Conservation (phyloP, 30 jellyfish, hydroid and myxozoan species). For the Pseudorhiza aurosa region DNA sequence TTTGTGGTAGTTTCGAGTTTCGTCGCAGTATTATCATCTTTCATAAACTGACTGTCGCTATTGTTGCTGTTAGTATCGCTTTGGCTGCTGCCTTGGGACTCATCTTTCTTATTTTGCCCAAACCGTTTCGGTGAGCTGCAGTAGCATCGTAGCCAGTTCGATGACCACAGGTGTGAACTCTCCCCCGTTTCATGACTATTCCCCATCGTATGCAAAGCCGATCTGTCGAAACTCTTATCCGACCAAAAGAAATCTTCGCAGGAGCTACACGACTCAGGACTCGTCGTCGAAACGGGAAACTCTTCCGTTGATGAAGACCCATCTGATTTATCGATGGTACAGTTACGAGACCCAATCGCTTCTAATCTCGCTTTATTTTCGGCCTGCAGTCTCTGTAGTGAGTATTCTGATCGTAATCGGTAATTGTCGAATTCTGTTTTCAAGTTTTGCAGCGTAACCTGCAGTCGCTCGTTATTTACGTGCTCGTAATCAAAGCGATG, state of each 20-base stretch:
- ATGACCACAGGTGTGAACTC: conserved; percentile 90
- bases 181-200: conserved; percentile 53
- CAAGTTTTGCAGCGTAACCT: conserved; percentile 61
- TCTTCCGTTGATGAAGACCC: conserved; percentile 57
- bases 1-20: background rate
- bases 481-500: conserved; percentile 93
- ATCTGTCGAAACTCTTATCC: conserved; percentile 60
- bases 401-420: conserved; percentile 85
- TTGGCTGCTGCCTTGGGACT: conserved; percentile 38
- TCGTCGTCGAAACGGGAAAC: conserved; percentile 82
- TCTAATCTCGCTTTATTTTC: conserved; percentile 75
- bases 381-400: conserved; percentile 76
- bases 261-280: conserved; percentile 76
- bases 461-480: conserved; percentile 75
- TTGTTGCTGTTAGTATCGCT: conserved; percentile 7
- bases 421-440: conserved; percentile 86
- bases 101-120: conserved; percentile 4
- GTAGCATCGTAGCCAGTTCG: conserved; percentile 87
- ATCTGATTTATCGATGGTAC: conserved; percentile 47
- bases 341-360: conserved; percentile 49
- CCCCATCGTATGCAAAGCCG: conserved; percentile 30
- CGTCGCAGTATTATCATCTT: background rate
- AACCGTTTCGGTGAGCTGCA: conserved; percentile 79
- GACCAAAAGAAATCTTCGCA: conserved; percentile 75
- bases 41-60: background rate